phyloP scores from a whole-genome alignment of 2,888 invertebrate species.

The Heliconius sara region DNA sequence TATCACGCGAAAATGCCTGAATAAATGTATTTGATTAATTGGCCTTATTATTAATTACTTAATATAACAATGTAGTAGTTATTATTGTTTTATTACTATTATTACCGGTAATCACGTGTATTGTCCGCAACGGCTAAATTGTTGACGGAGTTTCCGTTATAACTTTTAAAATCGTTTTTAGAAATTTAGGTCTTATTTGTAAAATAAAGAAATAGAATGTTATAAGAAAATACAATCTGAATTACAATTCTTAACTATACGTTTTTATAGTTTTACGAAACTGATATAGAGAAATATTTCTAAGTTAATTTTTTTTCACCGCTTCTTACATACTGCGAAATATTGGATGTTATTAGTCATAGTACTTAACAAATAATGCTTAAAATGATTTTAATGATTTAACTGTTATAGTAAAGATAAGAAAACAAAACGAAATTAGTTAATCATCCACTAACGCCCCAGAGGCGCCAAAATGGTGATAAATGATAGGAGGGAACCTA shows the following conservation, averaged over 20 bases:
- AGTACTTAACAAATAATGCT: not conserved
- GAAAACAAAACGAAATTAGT: not conserved
- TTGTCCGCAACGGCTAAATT: not conserved
- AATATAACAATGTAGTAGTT: not conserved
- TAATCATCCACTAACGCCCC: not conserved
- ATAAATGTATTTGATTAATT: not conserved
- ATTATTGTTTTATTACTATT: not conserved
- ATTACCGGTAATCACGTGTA: not conserved
- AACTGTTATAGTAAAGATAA: not conserved
- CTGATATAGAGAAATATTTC: no score
- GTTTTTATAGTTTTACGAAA: no score
- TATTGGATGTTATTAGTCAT: not conserved
- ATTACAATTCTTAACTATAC: no score
- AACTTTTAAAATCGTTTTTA: no score
- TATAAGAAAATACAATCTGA: no score
- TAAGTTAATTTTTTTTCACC: no score
- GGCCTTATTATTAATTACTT: not conserved
- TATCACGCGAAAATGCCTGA: not conserved
- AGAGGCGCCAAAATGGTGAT: conserved; percentile 15
- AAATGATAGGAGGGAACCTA: conserved; percentile 25
- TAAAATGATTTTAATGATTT: not conserved
- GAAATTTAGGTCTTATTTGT: no score
- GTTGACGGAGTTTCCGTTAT: not conserved
- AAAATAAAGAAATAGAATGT: no score
- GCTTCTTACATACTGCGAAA: not conserved